Conservation (phyloP, 2,797 vertebrate species). For the Rhinophrynus dorsalis region DNA sequence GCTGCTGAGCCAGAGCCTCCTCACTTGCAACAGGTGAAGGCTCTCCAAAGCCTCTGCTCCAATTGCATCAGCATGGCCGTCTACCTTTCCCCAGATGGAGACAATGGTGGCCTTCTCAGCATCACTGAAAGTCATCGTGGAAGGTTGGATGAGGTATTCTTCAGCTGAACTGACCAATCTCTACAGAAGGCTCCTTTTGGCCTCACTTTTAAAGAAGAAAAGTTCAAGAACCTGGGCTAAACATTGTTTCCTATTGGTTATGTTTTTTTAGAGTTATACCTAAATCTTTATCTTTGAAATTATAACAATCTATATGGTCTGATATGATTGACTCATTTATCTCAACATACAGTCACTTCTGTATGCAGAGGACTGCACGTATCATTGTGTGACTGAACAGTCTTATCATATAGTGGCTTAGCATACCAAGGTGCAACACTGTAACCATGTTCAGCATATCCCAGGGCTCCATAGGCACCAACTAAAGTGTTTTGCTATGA, state of each 20-base stretch:
- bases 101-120: slow-evolving; percentile 71
- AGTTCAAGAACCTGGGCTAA: slow-evolving; percentile 7
- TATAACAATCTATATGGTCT: slow-evolving; percentile 9
- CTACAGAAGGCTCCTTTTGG: slow-evolving; percentile 4
- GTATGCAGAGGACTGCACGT: background rate
- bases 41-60: slow-evolving; percentile 70
- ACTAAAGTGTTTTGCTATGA: too few relatives aligned
- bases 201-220: background rate
- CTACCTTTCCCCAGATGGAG: slow-evolving; percentile 58
- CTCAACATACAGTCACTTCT: background rate
- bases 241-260: background rate
- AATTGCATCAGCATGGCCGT: slow-evolving; percentile 2
- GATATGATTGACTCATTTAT: slow-evolving; percentile 22
- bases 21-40: too few relatives aligned
- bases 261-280: slow-evolving; percentile 6
- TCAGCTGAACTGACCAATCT: slow-evolving; percentile 33
- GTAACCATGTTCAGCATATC: too few relatives aligned
- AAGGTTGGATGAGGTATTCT: background rate
- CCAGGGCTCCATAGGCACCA: too few relatives aligned
- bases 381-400: background rate
- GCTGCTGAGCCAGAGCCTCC: too few relatives aligned
- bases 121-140: slow-evolving; percentile 64
- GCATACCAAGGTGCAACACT: too few relatives aligned
- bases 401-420: background rate
- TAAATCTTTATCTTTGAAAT: slow-evolving; percentile 12